Base-by-base conservation (phyloP, 1,140 invertebrate genomes). In the Bombus haemorrhoidalis region DNA sequence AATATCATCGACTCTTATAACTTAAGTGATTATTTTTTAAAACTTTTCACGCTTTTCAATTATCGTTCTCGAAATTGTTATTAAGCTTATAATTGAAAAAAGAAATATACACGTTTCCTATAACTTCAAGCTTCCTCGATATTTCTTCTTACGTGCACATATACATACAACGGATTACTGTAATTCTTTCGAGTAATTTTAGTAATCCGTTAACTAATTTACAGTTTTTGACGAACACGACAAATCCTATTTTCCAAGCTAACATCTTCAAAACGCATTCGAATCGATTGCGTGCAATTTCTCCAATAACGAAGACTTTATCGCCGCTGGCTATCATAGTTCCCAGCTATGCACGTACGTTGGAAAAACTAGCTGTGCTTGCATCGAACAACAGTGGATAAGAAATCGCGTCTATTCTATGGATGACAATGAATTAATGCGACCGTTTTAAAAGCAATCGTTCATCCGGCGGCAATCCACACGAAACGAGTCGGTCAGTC, bases 361-460 rank as follows among this genome's bases (percentile, higher is more conserved):
- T 66, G 18, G 18, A 68, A 68, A 68, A 68, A 37, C 66, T 68
- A 3, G 4, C 0, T 25, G 32, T 3, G 32, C 32, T 34, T 12
- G 5, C 5, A 28, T 34, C n/a, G 62, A 37, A 9, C n/a, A 47
- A 25, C 12, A 9, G 12, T 25, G 39, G n/a, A 34, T 28, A 41
- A 79, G 9, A 32, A n/a, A 79, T 79, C 66, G 78, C 43, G 10
- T 34, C 25, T 9, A 18, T 71, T 71, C 68, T 10, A 2, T 10
- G 6, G 41, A 28, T 64, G 62, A 68, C 77, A 79, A 39, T 53
- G 41, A 43, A 80, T 47, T 53, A 69, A 80, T 80, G 64, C 32
- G 25, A 53, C 32, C 32, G 32, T 34, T 68, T 80, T 71, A 80
- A 69, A 25, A 13, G 8, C 62, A 47, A 37, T 68, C 41, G 47